Conservation (phyloP, 2,888 invertebrate species). For the Eulithis prunata region DNA sequence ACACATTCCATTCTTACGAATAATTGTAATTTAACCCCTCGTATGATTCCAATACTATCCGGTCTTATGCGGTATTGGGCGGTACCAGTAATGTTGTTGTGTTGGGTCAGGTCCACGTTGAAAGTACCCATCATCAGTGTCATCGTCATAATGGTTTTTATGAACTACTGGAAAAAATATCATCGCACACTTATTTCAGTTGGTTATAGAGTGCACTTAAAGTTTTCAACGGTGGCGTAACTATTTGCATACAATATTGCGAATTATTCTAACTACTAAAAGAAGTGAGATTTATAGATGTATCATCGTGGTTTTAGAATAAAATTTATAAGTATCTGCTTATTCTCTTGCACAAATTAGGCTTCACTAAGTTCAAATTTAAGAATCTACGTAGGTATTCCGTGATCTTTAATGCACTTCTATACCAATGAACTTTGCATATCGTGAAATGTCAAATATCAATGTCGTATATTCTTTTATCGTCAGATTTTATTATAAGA, state of each 20-base stretch:
- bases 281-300: too few relatives aligned
- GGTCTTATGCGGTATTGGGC: slow-evolving; percentile 14
- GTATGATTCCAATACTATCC: slow-evolving; percentile 16
- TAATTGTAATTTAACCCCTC: slow-evolving; percentile 21
- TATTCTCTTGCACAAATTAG: too few relatives aligned
- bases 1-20: slow-evolving; percentile 18
- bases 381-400: too few relatives aligned
- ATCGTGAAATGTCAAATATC: neutral
- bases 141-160: neutral
- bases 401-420: neutral
- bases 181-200: too few relatives aligned
- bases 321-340: too few relatives aligned
- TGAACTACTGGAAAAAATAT: neutral
- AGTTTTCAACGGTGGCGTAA: too few relatives aligned
- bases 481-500: neutral
- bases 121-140: slow-evolving; percentile 1
- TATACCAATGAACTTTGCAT: neutral
- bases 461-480: neutral
- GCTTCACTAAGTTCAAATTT: too few relatives aligned
- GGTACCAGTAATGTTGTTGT: slow-evolving; percentile 25
- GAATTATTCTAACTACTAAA: too few relatives aligned
- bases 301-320: too few relatives aligned
- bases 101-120: slow-evolving; percentile 23
- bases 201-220: too few relatives aligned
- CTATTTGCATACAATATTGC: too few relatives aligned